A percentile compares a stretch with the other conserved stretches of the same genome.
These are phyloP conservation scores for Cheumatopsyche charites DNA, from an alignment of 1,140 invertebrate species.

Conservation along the genomic window DNA sequence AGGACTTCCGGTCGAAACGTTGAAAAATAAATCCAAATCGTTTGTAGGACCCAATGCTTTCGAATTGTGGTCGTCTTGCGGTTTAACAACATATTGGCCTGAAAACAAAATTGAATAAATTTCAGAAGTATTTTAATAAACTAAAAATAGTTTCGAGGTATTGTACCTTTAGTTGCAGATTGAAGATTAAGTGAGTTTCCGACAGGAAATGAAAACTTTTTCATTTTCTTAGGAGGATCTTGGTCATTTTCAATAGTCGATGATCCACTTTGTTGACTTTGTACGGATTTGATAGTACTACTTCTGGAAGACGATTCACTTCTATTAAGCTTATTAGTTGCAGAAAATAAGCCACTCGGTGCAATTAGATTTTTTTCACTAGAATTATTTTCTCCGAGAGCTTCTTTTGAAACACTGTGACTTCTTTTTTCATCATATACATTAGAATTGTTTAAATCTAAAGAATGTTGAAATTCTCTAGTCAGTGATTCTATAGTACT, in stretches of 20 bases:
- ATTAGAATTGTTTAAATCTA: conserved; percentile 58
- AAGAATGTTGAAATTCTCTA: conserved; percentile 77
- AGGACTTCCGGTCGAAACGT: conserved; percentile 55
- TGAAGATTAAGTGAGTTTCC: conserved; percentile 43
- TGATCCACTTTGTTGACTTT: conserved; percentile 42
- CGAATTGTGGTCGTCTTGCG: conserved; percentile 74
- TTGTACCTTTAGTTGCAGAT: conserved; percentile 54
- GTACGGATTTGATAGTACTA: conserved; percentile 47
- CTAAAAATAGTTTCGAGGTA: too few species aligned
- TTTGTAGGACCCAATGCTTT: conserved; percentile 67
- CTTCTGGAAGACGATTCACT: conserved; percentile 45
- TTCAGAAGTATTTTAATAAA: conserved; percentile 7
- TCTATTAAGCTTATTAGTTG: conserved; percentile 42
- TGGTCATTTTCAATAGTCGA: conserved; percentile 40
- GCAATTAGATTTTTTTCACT: conserved; percentile 37
- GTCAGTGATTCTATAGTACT: conserved; percentile 81
- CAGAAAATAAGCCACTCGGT: conserved; percentile 31
- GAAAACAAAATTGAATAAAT: conserved; percentile 44
- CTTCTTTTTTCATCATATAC: conserved; percentile 40
- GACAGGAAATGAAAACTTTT: too few species aligned
- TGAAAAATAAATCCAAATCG: conserved; percentile 68
- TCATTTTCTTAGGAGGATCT: too few species aligned
- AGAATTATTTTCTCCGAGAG: conserved; percentile 27
- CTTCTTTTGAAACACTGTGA: conserved; percentile 42
- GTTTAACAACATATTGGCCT: conserved; percentile 81